Evolutionary conservation across 92 coral and sea anemone genomes (phyloP), one percentile per base, ranked within the genome.

Genomic region (Palythoa grandiflora): DNA sequence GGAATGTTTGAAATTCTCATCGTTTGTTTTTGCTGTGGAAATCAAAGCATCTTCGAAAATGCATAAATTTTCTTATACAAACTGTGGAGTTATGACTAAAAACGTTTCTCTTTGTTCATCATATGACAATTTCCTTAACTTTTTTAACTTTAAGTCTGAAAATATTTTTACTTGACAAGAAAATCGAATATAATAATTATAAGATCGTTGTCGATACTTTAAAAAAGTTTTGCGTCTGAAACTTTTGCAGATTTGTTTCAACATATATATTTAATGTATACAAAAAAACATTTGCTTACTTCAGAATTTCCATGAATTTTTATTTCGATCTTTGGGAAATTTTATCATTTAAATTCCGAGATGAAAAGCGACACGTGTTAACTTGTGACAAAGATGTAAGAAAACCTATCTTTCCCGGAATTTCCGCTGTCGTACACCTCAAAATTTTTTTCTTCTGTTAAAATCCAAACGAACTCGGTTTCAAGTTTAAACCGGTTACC

Each of bases 391-490:
- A 40, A 20, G 14, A 50, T 36, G 10, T 28, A 47, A 40, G 57
- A 47, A 19, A 71, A 65, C 75, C 61, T 81, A 40, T 0, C 21
- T 51, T 15, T 81, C 8, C 44, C 75, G 86, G 59, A 39, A 81
- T 81, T 81, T 81, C 86, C 75, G 86, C 54, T 9, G 37, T 40
- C 66, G n/a, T 47, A 36, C 73, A 81, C 76, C 35, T 37, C 47
- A 19, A 44, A 36, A 16, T n/a, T 79, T 21, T 2, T 39, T 60
- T 13, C 84, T 60, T 17, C 38, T 39, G 16, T 54, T 9, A 2
- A 54, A 3, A 15, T 16, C 20, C 38, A 51, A 38, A 5, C 21
- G 36, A 11, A 35, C 52, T 14, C 2, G 3, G 4, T 20, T n/a
- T 53, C 35, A 8, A 20, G 9, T 65, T 17, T 0, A 17, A 2